Base-by-base conservation (phyloP, 2,113 vertebrate genomes). In the Psilopsiagon aurifrons region DNA sequence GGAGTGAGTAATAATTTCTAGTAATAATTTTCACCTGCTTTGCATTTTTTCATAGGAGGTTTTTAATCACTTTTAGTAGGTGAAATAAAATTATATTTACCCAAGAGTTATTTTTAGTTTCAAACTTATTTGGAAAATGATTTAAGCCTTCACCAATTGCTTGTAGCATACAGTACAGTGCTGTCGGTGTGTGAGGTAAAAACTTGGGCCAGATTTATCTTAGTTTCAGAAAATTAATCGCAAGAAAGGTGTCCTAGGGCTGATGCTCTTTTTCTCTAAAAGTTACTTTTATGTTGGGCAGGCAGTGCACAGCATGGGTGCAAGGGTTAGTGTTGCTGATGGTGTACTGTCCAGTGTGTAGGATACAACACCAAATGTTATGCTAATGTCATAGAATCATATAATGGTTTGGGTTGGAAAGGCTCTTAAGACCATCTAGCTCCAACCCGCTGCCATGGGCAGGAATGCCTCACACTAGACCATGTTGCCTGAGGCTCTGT, bases 71-170 rank as follows among this genome's bases (percentile, higher is more conserved):
- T 90, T 92, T 49, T 20, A 82, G 43, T 89, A 49, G 10, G n/a
- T 86, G 43, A 96, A 92, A 89, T 89, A 76, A 92, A 91, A 95
- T 86, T 1, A 49, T 86, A 92, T 94, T 95, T 94, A 92, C 85
- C 20, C 16, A 69, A 82, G 77, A 57, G 17, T 89, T 91, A 76
- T 77, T 92, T 94, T 88, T 88, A 57, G 73, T 71, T 94, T 88
- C 39, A 82, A 60, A 83, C n/a, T 64, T 79, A 94, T 92, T 88
- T 66, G 49, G 57, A 91, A 91, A 66, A 75, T 88, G 1, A 51
- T 66, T 57, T 76, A 54, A 94, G 54, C 44, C 31, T 89, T 88
- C n/a, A 39, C 19, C 91, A 87, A 94, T 91, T 97, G 52, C 66
- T 89, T 67, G 44, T 59, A 66, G 64, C 44, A 22, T 55, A 84